Percentiles rank a stretch among this genome's conserved stretches.
These are phyloP conservation scores for Drosophila anceps DNA, from an alignment of 2,888 invertebrate species.

Conservation along the genomic window DNA sequence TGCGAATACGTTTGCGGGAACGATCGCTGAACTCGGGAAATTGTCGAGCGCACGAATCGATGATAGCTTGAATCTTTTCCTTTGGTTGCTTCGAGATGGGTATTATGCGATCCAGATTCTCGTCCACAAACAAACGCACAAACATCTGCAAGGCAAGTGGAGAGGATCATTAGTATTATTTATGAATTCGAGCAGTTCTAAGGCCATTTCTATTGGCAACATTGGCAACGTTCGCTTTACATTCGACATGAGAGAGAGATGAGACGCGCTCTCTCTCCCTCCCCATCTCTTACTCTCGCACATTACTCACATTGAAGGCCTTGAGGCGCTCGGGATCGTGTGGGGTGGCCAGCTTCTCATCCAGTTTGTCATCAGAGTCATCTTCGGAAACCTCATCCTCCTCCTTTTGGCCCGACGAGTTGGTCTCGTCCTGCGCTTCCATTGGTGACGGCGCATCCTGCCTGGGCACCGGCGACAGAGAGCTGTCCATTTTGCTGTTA, in stretches of 20 bases:
- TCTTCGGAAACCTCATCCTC: conserved; percentile 93
- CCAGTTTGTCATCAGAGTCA: conserved; percentile 96
- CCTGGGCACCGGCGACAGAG: conserved; percentile 85
- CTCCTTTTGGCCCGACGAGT: conserved; percentile 95
- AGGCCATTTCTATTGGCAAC: conserved; percentile 40
- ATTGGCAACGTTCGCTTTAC: conserved; percentile 79
- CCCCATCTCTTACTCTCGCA: conserved; percentile 32
- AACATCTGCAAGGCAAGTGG: conserved; percentile 92
- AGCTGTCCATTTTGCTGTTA: conserved; percentile 82
- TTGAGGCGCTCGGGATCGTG: conserved; percentile 97
- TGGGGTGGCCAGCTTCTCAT: conserved; percentile 89
- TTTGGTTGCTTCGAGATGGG: conserved; percentile 99
- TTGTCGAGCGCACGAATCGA: conserved; percentile 98
- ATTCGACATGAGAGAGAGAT: conserved; percentile 42
- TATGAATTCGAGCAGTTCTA: not conserved
- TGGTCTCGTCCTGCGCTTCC: conserved; percentile 92
- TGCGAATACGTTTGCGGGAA: conserved; percentile 96
- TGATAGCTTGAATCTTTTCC: conserved; percentile 98
- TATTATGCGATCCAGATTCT: conserved; percentile 97
- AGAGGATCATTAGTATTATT: not conserved
- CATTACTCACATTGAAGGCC: conserved; percentile 94
- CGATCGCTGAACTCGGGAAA: conserved; percentile 98
- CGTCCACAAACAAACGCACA: conserved; percentile 97
- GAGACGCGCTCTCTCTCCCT: conserved; percentile 25
- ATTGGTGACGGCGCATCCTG: conserved; percentile 88